phyloP scores from a whole-genome alignment of 2,113 vertebrate genomes.

The Meles meles region DNA sequence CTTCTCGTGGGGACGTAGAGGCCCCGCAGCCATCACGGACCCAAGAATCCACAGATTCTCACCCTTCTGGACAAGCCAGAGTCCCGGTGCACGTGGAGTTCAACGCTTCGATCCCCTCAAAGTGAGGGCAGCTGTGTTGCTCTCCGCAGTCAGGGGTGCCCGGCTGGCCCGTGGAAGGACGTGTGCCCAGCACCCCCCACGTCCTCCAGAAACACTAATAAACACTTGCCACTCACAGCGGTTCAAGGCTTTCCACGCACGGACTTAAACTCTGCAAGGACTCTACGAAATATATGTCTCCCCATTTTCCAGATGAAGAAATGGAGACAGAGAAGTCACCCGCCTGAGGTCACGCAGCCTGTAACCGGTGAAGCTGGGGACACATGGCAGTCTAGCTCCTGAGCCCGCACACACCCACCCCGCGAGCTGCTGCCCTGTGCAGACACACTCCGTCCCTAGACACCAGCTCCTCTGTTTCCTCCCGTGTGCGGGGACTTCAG shows the following conservation, averaged over 20 bases:
- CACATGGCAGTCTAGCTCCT: background rate
- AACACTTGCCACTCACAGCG: too few relatives aligned
- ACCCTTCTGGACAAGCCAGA: background rate
- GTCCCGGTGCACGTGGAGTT: accelerated
- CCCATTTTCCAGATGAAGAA: background rate
- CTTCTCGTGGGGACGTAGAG: background rate
- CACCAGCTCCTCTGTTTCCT: background rate
- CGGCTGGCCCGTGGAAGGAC: accelerated
- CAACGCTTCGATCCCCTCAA: background rate
- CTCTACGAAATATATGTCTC: background rate
- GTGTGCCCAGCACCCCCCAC: background rate
- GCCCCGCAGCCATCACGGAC: too few relatives aligned
- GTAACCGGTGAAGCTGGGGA: background rate
- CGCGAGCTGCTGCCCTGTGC: background rate
- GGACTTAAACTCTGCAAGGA: background rate
- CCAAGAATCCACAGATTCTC: background rate
- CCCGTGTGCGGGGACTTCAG: background rate
- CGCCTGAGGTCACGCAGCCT: background rate
- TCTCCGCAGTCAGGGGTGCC: background rate
- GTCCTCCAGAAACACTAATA: background rate
- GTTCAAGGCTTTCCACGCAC: background rate
- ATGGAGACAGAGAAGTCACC: background rate
- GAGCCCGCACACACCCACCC: background rate
- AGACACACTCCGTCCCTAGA: background rate
- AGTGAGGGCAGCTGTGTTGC: background rate